These are phyloP conservation scores for Cotesia vestalis DNA, from an alignment of 1,140 invertebrate genomes.

Conservation along the genomic window DNA sequence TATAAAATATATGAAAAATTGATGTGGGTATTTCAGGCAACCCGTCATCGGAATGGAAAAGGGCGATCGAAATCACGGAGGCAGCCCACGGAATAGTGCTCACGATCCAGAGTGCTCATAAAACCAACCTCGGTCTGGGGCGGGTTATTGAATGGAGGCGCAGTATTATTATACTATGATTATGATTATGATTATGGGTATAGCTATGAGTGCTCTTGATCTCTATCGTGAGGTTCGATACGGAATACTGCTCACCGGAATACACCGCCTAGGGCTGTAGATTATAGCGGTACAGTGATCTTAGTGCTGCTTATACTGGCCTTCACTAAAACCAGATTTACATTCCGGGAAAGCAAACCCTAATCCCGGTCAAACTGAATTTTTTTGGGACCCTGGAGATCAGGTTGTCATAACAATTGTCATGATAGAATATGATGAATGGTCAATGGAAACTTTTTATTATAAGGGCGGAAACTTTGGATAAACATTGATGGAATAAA, in stretches of 20 bases:
- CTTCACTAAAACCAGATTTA: neutral
- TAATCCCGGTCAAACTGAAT: too few relatives aligned
- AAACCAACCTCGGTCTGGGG: constrained; percentile 5
- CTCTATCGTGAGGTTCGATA: constrained; percentile 10
- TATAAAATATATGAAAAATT: too few relatives aligned
- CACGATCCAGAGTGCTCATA: neutral
- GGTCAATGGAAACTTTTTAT: too few relatives aligned
- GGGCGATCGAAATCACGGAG: constrained; percentile 17
- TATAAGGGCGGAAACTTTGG: too few relatives aligned
- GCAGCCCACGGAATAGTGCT: constrained; percentile 28
- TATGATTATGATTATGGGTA: too few relatives aligned
- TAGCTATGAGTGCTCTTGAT: neutral
- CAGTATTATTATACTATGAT: too few relatives aligned
- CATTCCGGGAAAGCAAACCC: neutral
- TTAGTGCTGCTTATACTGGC: neutral
- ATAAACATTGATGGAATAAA: too few relatives aligned
- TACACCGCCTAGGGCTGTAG: neutral
- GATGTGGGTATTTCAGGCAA: too few relatives aligned
- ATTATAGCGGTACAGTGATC: neutral
- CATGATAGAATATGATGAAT: too few relatives aligned
- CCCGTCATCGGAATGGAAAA: too few relatives aligned
- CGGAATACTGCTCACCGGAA: neutral
- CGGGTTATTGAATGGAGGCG: constrained; percentile 19
- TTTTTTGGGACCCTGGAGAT: too few relatives aligned
- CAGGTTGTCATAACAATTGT: too few relatives aligned